Conservation (phyloP, 2,888 invertebrate species). For the Tetragnatha montana region DNA sequence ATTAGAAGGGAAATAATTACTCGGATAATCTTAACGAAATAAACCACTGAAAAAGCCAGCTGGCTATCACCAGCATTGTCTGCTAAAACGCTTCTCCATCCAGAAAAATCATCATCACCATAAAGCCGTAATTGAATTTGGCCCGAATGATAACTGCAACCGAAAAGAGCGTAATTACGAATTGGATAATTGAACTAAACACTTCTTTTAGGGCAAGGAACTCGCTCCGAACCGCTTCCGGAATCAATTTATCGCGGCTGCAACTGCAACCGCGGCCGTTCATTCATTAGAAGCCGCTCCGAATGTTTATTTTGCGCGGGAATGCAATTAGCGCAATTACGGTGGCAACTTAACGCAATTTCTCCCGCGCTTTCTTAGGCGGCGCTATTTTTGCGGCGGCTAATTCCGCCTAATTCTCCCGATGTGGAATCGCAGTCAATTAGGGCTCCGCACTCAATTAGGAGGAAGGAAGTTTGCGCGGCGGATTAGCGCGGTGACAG, state of each 20-base stretch:
- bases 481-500: constrained; percentile 65
- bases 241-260: constrained; percentile 67
- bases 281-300: constrained; percentile 55
- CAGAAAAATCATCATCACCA: constrained; percentile 32
- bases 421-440: constrained; percentile 66
- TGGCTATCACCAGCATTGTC: neutral
- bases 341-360: constrained; percentile 69
- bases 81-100: neutral
- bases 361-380: constrained; percentile 54
- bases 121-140: constrained; percentile 55
- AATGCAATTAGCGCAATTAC: constrained; percentile 70
- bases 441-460: constrained; percentile 64
- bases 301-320: constrained; percentile 70
- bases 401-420: constrained; percentile 63
- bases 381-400: constrained; percentile 50
- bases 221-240: constrained; percentile 53
- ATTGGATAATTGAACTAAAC: constrained; percentile 67
- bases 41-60: neutral
- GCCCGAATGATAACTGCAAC: constrained; percentile 31
- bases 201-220: constrained; percentile 42
- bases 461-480: constrained; percentile 30
- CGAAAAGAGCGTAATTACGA: constrained; percentile 55
- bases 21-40: neutral
- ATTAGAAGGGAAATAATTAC: neutral
- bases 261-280: constrained; percentile 59